phyloP scores from a whole-genome alignment of 2,888 invertebrate species.

The Volucella bombylans region DNA sequence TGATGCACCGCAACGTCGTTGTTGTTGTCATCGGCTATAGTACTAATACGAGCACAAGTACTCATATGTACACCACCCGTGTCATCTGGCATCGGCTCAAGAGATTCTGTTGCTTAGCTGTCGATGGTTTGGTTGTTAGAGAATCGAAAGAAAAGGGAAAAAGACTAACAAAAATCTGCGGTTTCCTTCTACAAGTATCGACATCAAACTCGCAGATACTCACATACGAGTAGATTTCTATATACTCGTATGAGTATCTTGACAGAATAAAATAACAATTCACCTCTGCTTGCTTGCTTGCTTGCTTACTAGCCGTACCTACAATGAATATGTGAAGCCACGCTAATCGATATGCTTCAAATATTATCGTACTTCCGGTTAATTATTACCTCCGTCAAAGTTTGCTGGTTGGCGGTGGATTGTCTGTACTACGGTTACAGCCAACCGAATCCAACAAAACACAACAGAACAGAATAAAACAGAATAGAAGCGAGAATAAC shows the following conservation, averaged over 20 bases:
- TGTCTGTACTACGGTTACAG: conserved; percentile 48
- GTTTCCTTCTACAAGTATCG: conserved; percentile 51
- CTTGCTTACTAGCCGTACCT: conserved; percentile 30
- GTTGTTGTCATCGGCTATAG: too few relatives aligned
- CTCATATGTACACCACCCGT: background rate
- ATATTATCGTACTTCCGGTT: conserved; percentile 74
- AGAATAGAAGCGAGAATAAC: conserved; percentile 61
- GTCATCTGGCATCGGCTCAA: conserved; percentile 39
- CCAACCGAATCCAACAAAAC: conserved; percentile 5
- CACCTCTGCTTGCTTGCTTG: conserved; percentile 54
- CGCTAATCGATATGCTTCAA: conserved; percentile 74
- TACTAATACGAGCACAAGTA: too few relatives aligned
- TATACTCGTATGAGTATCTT: conserved; percentile 20
- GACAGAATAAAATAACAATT: conserved; percentile 42
- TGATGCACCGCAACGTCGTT: conserved; percentile 31
- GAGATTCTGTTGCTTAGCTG: conserved; percentile 52
- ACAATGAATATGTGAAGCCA: conserved; percentile 55
- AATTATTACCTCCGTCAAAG: conserved; percentile 69
- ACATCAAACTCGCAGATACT: conserved; percentile 1
- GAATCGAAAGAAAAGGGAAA: conserved; percentile 38
- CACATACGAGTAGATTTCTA: conserved; percentile 28
- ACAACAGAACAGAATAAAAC: conserved; percentile 30
- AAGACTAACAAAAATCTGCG: conserved; percentile 48
- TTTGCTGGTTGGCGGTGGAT: conserved; percentile 58
- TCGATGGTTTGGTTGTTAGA: conserved; percentile 27